These are phyloP conservation scores for Alcedo quadribrachys DNA, from an alignment of 2,797 vertebrate genomes.

Conservation along the genomic window DNA sequence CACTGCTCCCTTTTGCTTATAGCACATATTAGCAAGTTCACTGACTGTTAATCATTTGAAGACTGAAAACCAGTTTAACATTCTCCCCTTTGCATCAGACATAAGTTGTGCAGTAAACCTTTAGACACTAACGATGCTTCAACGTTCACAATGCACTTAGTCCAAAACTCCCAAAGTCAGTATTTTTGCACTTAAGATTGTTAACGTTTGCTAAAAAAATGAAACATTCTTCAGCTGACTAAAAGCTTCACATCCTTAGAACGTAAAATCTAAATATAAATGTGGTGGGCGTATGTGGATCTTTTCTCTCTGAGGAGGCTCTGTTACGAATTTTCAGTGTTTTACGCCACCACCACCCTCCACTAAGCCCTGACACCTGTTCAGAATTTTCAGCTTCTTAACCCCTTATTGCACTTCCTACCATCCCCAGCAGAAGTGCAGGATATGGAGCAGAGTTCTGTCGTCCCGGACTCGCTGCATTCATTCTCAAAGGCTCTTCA, in stretches of 20 bases:
- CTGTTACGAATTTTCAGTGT: constrained; percentile 67
- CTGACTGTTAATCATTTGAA: neutral
- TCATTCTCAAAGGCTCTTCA: neutral
- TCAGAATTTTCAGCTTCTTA: constrained; percentile 68
- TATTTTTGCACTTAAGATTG: constrained; percentile 8
- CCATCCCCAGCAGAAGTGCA: neutral
- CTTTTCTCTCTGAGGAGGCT: constrained; percentile 50
- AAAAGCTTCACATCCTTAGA: constrained; percentile 50
- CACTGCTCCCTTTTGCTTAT: neutral
- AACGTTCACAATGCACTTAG: neutral
- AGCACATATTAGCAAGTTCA: neutral
- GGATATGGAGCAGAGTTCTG: neutral
- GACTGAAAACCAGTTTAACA: neutral
- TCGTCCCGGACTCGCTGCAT: neutral
- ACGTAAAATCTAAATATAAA: constrained; percentile 65
- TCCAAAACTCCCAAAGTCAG: neutral
- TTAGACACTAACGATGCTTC: neutral
- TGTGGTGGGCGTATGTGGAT: constrained; percentile 53
- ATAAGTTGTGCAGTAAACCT: neutral
- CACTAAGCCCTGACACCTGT: constrained; percentile 57
- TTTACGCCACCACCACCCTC: constrained; percentile 56
- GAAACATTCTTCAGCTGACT: constrained; percentile 36
- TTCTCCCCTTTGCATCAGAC: neutral
- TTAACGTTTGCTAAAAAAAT: neutral
- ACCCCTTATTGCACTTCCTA: constrained; percentile 43